Conservation (phyloP, 2,888 invertebrate species). For the Caenorhabditis afra region DNA sequence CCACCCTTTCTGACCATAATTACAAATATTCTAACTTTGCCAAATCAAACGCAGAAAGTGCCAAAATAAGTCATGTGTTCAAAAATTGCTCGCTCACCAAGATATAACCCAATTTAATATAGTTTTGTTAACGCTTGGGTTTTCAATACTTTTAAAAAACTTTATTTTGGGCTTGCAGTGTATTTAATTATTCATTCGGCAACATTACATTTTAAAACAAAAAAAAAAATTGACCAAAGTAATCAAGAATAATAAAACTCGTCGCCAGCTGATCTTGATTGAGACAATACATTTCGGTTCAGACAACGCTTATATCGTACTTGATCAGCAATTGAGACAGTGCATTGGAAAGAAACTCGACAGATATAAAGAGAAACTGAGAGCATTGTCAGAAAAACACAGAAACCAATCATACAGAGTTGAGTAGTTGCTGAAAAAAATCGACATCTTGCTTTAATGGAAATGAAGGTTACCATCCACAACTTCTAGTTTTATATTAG, state of each 20-base stretch:
- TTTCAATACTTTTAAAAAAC: too few relatives aligned
- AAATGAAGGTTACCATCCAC: constrained; percentile 35
- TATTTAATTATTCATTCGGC: too few relatives aligned
- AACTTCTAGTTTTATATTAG: constrained; percentile 28
- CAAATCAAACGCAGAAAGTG: too few relatives aligned
- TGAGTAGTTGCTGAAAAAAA: constrained; percentile 48
- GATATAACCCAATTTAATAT: too few relatives aligned
- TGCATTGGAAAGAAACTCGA: constrained; percentile 53
- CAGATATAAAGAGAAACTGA: constrained; percentile 49
- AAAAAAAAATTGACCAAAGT: background rate
- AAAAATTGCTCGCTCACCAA: too few relatives aligned
- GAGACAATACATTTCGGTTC: constrained; percentile 13
- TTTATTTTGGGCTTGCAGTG: too few relatives aligned
- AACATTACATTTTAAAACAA: too few relatives aligned
- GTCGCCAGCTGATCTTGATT: constrained; percentile 42
- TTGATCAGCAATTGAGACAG: constrained; percentile 52
- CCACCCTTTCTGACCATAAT: too few relatives aligned
- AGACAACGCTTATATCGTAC: constrained; percentile 39
- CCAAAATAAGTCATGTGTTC: too few relatives aligned
- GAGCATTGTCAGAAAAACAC: constrained; percentile 21
- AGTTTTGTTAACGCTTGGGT: too few relatives aligned
- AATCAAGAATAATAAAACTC: constrained; percentile 36
- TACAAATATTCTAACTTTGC: too few relatives aligned
- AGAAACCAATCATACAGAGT: constrained; percentile 36
- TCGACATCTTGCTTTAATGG: background rate